These are phyloP conservation scores for Lamproptera curius DNA, from an alignment of 2,888 invertebrate genomes.

Conservation along the genomic window DNA sequence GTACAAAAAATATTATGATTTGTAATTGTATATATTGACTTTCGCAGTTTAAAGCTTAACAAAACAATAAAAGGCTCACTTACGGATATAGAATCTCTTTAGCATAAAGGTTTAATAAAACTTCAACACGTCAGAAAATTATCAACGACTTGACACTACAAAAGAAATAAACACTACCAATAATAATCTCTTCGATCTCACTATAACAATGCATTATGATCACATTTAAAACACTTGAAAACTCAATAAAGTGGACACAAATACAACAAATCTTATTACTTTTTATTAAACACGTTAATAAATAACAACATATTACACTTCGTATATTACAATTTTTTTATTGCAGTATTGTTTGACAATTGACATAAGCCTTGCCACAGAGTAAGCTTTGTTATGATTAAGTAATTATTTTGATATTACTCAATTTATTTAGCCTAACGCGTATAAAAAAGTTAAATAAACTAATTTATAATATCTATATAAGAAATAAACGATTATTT, in stretches of 20 bases:
- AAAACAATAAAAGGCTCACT: too few relatives aligned
- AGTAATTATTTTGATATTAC: too few relatives aligned
- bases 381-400: too few relatives aligned
- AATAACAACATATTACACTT: neutral
- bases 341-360: constrained; percentile 29
- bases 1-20: too few relatives aligned
- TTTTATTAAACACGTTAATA: neutral
- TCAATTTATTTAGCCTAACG: too few relatives aligned
- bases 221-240: constrained; percentile 15
- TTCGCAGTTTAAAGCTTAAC: too few relatives aligned
- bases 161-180: constrained; percentile 31
- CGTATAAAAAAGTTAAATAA: neutral
- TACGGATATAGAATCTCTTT: constrained; percentile 3
- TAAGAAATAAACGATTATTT: too few relatives aligned
- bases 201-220: constrained; percentile 26
- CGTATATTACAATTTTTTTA: constrained; percentile 10
- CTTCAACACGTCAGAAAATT: constrained; percentile 45
- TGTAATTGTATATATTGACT: too few relatives aligned
- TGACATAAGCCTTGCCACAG: constrained; percentile 25
- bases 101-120: constrained; percentile 23
- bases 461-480: neutral
- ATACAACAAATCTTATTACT: neutral
- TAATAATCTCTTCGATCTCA: constrained; percentile 39
- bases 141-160: constrained; percentile 25
- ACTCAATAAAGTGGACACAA: constrained; percentile 13